Conservation (phyloP, 2,888 invertebrate species). For the Eueremaeus valkanovi region DNA sequence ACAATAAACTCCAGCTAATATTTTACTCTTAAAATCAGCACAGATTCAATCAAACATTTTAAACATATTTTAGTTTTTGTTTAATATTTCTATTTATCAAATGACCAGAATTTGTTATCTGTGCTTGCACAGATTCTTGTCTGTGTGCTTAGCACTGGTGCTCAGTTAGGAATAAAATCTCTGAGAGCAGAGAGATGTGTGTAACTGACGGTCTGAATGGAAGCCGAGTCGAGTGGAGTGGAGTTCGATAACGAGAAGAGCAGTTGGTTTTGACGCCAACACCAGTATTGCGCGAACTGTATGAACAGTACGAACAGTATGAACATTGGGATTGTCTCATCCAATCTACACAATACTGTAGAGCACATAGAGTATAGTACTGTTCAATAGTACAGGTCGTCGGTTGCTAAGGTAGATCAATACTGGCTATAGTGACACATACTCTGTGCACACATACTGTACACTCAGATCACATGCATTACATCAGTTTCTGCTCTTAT, state of each 20-base stretch:
- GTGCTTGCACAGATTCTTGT: too few species aligned
- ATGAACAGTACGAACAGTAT: too few species aligned
- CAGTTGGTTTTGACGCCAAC: slow-evolving; percentile 12
- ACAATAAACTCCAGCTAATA: too few species aligned
- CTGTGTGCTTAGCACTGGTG: too few species aligned
- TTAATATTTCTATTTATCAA: too few species aligned
- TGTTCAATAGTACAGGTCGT: neutral
- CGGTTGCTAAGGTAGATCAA: slow-evolving; percentile 11
- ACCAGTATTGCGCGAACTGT: neutral
- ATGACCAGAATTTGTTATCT: too few species aligned
- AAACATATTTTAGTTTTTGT: too few species aligned
- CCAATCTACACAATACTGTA: neutral
- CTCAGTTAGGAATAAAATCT: too few species aligned
- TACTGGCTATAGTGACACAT: neutral
- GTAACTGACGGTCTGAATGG: neutral
- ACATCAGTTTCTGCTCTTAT: neutral
- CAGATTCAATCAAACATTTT: too few species aligned
- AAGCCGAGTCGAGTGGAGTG: slow-evolving; percentile 12
- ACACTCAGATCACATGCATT: neutral
- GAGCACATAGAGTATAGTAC: neutral
- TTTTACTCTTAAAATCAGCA: too few species aligned
- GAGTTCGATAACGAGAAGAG: slow-evolving; percentile 2
- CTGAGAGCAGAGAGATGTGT: too few species aligned
- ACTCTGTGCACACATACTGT: neutral
- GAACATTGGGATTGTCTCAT: too few species aligned